These are phyloP conservation scores for Nephila pilipes DNA, from an alignment of 1,140 invertebrate genomes.

Conservation along the genomic window DNA sequence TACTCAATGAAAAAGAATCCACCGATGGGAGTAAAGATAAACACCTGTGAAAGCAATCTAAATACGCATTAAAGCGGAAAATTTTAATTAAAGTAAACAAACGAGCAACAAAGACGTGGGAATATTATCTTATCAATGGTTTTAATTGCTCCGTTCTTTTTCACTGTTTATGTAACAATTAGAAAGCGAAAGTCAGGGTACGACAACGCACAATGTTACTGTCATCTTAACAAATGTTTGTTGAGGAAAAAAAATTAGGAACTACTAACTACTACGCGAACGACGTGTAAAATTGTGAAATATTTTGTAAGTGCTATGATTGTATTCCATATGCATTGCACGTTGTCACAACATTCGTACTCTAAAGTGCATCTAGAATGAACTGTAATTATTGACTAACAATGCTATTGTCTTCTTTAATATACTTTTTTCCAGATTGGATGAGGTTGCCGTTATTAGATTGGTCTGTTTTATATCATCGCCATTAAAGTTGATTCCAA, in stretches of 20 bases:
- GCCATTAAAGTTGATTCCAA: too few relatives aligned
- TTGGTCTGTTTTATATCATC: too few relatives aligned
- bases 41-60: constrained; percentile 14
- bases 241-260: not conserved
- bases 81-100: constrained; percentile 57
- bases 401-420: not conserved
- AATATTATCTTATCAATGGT: not conserved
- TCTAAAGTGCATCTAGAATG: not conserved
- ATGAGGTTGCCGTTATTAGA: too few relatives aligned
- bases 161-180: not conserved
- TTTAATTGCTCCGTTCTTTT: not conserved
- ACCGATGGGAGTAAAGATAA: not conserved
- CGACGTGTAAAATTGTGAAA: too few relatives aligned
- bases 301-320: not conserved
- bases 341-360: not conserved
- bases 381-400: not conserved
- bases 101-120: constrained; percentile 11
- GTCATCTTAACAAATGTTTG: not conserved
- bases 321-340: not conserved
- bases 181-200: not conserved
- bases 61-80: constrained; percentile 61
- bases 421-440: too few relatives aligned
- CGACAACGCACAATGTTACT: not conserved
- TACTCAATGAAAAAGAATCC: not conserved
- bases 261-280: not conserved